Conservation (phyloP, 2,113 vertebrate species). For the Xerus inauris region DNA sequence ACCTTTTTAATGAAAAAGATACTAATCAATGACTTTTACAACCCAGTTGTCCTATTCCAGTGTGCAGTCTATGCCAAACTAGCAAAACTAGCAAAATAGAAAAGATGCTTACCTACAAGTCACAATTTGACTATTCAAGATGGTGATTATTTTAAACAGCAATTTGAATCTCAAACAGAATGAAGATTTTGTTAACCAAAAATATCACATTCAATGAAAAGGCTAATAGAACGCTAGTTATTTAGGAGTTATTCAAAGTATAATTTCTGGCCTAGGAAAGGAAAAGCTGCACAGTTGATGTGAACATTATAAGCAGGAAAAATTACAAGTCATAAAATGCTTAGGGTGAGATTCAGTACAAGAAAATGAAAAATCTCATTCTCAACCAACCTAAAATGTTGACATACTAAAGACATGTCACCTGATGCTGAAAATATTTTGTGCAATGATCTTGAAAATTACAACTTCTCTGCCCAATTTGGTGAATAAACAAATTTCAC, state of each 20-base stretch:
- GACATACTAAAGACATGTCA: background rate
- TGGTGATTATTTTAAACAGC: background rate
- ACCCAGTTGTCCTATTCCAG: background rate
- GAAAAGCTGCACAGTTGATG: background rate
- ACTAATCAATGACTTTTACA: background rate
- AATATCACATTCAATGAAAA: slow-evolving; percentile 1
- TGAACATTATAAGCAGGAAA: background rate
- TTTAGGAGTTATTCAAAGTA: background rate
- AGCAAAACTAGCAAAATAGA: background rate
- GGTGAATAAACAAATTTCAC: slow-evolving; percentile 44
- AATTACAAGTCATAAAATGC: slow-evolving; percentile 26
- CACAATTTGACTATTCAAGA: slow-evolving; percentile 34
- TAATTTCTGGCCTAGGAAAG: background rate
- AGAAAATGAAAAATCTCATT: background rate
- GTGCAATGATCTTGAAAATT: slow-evolving; percentile 38
- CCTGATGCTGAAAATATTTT: background rate
- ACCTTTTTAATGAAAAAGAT: background rate
- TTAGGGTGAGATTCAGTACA: background rate
- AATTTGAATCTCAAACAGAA: slow-evolving; percentile 43
- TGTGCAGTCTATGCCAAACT: background rate
- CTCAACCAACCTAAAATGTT: background rate
- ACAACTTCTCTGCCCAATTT: background rate
- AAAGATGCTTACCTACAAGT: background rate
- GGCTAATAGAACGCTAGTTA: background rate
- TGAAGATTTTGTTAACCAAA: slow-evolving; percentile 7